Evolutionary conservation across 2,797 vertebrate species (phyloP).

Genomic region (Myripristis murdjan): DNA sequence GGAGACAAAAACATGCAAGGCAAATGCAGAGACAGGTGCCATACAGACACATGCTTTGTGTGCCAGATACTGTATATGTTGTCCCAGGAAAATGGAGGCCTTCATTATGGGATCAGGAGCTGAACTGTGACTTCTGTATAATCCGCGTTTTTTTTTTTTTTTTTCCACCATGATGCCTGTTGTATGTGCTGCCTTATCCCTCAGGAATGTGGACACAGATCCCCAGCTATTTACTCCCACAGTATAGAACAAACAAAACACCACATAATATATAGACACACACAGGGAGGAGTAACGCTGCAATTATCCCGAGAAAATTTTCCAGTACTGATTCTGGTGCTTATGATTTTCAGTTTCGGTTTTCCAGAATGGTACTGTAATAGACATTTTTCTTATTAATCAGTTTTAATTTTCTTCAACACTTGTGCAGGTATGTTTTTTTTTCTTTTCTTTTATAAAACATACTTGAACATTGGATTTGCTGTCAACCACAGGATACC

Average conservation of each 20-base stretch:
- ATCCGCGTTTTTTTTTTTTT: slow-evolving; percentile 29
- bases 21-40: slow-evolving; percentile 65
- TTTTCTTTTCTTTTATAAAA: too few relatives aligned
- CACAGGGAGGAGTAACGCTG: too few relatives aligned
- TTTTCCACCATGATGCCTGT: slow-evolving; percentile 36
- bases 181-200: slow-evolving; percentile 51
- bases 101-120: slow-evolving; percentile 54
- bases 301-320: not conserved
- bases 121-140: slow-evolving; percentile 42
- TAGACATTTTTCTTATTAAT: too few relatives aligned
- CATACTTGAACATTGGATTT: too few relatives aligned
- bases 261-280: too few relatives aligned
- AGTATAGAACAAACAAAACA: not conserved
- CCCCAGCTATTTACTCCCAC: slow-evolving; percentile 35
- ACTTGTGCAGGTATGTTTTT: too few relatives aligned
- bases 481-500: not conserved
- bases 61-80: slow-evolving; percentile 38
- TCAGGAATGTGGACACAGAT: slow-evolving; percentile 47
- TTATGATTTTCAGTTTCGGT: not conserved
- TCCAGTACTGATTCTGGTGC: not conserved
- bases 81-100: slow-evolving; percentile 46
- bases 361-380: too few relatives aligned
- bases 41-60: slow-evolving; percentile 64
- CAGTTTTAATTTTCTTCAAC: too few relatives aligned
- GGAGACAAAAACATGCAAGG: slow-evolving; percentile 53